These are phyloP conservation scores for Melospiza melodia DNA, from an alignment of 2,113 vertebrate genomes.

Conservation along the genomic window DNA sequence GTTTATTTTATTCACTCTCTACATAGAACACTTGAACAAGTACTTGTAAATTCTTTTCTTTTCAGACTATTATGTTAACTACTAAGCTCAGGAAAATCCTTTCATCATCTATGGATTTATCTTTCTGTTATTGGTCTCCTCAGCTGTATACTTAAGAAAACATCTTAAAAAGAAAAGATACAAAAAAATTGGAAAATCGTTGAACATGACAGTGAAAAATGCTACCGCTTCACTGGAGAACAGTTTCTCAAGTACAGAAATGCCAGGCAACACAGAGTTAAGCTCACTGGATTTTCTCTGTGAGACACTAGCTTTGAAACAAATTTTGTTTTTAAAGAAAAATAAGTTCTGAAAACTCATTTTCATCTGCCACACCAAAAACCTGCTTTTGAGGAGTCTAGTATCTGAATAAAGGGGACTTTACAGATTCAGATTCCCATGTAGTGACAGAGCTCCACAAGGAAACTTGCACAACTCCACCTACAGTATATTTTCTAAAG, in stretches of 20 bases:
- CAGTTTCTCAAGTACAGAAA: background rate
- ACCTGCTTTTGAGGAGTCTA: background rate
- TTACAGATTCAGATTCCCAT: slow-evolving; percentile 5
- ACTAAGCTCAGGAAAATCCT: slow-evolving; percentile 59
- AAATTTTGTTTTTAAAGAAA: slow-evolving; percentile 22
- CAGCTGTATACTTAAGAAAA: slow-evolving; percentile 51
- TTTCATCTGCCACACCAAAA: slow-evolving; percentile 4
- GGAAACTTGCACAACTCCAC: slow-evolving; percentile 18
- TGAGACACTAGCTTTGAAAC: slow-evolving; percentile 20
- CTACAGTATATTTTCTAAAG: slow-evolving; percentile 22
- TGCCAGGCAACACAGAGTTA: slow-evolving; percentile 44
- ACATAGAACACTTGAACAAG: slow-evolving; percentile 45
- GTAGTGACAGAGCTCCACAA: background rate
- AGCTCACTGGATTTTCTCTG: slow-evolving; percentile 33
- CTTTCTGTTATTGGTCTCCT: slow-evolving; percentile 56
- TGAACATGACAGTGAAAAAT: slow-evolving; percentile 6
- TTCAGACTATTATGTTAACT: slow-evolving; percentile 65
- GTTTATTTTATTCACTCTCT: slow-evolving; percentile 71
- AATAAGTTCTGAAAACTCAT: slow-evolving; percentile 1
- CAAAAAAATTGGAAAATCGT: slow-evolving; percentile 10
- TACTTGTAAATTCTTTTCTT: slow-evolving; percentile 62
- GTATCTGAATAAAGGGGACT: background rate
- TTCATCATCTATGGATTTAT: slow-evolving; percentile 60
- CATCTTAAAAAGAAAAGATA: slow-evolving; percentile 52
- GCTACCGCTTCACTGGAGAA: background rate